Base-by-base conservation (phyloP, 2,113 vertebrate species). In the Callorhinus ursinus region DNA sequence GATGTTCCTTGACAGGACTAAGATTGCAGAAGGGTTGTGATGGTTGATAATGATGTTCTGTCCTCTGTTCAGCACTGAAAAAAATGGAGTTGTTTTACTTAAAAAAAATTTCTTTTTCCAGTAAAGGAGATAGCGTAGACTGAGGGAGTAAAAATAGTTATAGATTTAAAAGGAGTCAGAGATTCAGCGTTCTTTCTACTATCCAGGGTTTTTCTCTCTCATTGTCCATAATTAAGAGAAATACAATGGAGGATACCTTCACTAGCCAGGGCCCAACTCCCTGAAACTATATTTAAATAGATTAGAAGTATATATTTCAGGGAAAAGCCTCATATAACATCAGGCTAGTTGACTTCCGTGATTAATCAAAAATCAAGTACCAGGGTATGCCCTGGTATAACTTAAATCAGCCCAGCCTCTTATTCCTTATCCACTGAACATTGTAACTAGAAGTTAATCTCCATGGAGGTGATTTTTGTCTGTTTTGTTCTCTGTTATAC, bases 1-100 rank as follows among this genome's bases (percentile, higher is more conserved):
- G 77, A 85, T 86, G 97, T 95, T 95, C 94, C 74, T 87, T 88
- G 95, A 88, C 76, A 55, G 92, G 69, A 49, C 42, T 33, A 55
- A 74, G 39, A 74, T 33, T 4, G 4, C 89, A 94, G 80, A 96
- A 91, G 71, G 57, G 67, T 7, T 80, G 53, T 18, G n/a, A 80
- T 81, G 69, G 7, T 28, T 74, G 46, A 53, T 79, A 82, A 93
- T 55, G 76, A 95, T 53, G 36, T 65, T 39, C n/a, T 83, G 84
- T 94, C 79, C 80, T 83, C 55, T 76, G 28, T 33, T 89, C 36
- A 59, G 83, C 46, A 57, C 26, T 33, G 79, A 80, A 46, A 95
- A 53, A 67, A 94, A 24, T 59, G 71, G 67, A 80, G 14, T 49
- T 57, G 22, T 81, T 84, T 53, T 67, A 26, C 28, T 19, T 71